Conservation (phyloP, 2,888 invertebrate species). For the Amphipoea lucens region DNA sequence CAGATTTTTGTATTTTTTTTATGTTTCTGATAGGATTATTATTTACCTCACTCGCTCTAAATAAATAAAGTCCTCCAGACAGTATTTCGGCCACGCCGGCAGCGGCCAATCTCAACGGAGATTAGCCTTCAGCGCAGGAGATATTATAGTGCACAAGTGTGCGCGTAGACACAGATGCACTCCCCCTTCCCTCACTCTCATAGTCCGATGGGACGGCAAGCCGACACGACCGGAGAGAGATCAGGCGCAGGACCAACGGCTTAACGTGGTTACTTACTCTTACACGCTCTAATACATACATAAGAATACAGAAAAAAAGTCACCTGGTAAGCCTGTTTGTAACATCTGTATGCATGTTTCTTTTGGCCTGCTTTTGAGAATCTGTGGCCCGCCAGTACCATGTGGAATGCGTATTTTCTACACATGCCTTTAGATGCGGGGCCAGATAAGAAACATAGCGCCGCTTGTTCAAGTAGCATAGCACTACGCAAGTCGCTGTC, state of each 20-base stretch:
- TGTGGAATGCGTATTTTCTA: constrained; percentile 98
- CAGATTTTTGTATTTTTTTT: background rate
- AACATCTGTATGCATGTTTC: constrained; percentile 97
- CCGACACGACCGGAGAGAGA: no score
- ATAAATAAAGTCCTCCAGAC: no score
- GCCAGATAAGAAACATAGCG: constrained; percentile 95
- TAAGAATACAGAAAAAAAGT: constrained; percentile 3
- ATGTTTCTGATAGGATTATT: background rate
- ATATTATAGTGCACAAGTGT: no score
- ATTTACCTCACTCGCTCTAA: background rate
- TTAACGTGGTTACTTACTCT: no score
- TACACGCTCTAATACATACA: background rate
- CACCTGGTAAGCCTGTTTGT: constrained; percentile 97
- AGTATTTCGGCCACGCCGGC: no score
- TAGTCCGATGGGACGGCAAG: no score
- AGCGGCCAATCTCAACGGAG: no score
- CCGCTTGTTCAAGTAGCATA: constrained; percentile 97
- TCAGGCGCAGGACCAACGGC: no score
- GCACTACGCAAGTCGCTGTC: constrained; percentile 99
- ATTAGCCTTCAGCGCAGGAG: no score
- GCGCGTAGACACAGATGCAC: no score
- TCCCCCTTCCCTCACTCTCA: no score
- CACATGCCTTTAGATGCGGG: constrained; percentile 93
- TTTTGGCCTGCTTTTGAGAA: constrained; percentile 98
- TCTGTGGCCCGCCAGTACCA: constrained; percentile 98